These are phyloP conservation scores for Chelonia mydas DNA, from an alignment of 2,797 vertebrate genomes.

Conservation along the genomic window DNA sequence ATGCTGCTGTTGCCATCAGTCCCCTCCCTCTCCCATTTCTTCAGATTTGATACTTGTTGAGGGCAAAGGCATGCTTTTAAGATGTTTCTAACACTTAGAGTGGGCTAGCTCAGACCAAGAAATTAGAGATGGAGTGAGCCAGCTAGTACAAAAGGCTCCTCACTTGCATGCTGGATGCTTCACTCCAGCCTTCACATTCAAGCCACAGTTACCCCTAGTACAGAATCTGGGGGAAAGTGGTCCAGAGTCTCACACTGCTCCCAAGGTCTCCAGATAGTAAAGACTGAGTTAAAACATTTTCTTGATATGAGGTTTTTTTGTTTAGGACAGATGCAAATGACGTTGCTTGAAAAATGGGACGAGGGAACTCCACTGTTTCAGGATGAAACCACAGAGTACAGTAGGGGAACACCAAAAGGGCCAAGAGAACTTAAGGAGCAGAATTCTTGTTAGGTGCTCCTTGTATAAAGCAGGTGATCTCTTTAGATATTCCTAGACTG, in stretches of 20 bases:
- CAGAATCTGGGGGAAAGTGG: not conserved
- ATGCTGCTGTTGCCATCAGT: too few species aligned
- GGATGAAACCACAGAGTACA: rapidly evolving
- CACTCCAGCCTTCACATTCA: rapidly evolving
- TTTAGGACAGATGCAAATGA: not conserved
- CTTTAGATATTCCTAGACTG: not conserved
- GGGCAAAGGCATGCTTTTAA: not conserved
- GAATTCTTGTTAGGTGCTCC: not conserved
- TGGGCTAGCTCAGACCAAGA: not conserved
- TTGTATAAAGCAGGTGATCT: rapidly evolving
- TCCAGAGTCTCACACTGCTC: not conserved
- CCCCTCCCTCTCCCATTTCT: too few species aligned
- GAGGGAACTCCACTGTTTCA: not conserved
- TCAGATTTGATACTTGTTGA: too few species aligned
- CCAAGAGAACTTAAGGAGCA: not conserved
- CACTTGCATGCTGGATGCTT: not conserved
- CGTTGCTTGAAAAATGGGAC: not conserved
- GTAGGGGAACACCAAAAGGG: not conserved
- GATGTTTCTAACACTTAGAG: rapidly evolving
- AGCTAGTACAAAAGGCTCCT: not conserved
- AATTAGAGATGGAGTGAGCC: rapidly evolving
- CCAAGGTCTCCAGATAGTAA: too few species aligned
- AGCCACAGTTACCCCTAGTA: not conserved
- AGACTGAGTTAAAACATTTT: too few species aligned
- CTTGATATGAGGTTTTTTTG: not conserved